Conservation (phyloP, 2,888 invertebrate genomes). For the Lithosia quadra region DNA sequence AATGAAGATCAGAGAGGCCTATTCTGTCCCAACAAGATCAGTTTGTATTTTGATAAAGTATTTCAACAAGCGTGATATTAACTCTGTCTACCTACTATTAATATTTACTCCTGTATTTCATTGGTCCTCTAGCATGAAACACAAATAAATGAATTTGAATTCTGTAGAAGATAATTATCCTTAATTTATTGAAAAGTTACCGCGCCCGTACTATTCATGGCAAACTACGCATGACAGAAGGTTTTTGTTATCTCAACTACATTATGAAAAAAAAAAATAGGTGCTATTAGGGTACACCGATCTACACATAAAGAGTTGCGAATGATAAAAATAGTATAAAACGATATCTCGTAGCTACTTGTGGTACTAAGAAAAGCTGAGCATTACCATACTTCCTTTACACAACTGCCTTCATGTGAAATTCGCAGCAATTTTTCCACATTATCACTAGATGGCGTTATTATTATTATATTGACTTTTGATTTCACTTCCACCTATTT, state of each 20-base stretch:
- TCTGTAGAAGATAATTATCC: too few species aligned
- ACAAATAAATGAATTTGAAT: too few species aligned
- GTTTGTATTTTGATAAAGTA: too few species aligned
- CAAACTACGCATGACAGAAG: too few species aligned
- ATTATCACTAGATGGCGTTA: neutral
- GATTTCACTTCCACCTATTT: neutral
- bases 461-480: neutral
- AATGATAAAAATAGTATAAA: neutral
- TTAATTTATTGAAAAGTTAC: too few species aligned
- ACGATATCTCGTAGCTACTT: neutral
- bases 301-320: neutral
- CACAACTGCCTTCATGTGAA: neutral
- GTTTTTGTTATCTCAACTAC: neutral
- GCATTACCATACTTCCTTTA: neutral
- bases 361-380: neutral
- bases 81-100: too few species aligned
- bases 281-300: neutral
- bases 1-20: neutral
- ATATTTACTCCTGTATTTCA: too few species aligned
- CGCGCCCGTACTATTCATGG: too few species aligned
- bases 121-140: too few species aligned
- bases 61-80: too few species aligned
- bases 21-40: too few species aligned
- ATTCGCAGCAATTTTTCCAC: neutral
- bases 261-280: neutral